Conservation (phyloP, 2,797 vertebrate genomes). For the Eutrigla gurnardus region DNA sequence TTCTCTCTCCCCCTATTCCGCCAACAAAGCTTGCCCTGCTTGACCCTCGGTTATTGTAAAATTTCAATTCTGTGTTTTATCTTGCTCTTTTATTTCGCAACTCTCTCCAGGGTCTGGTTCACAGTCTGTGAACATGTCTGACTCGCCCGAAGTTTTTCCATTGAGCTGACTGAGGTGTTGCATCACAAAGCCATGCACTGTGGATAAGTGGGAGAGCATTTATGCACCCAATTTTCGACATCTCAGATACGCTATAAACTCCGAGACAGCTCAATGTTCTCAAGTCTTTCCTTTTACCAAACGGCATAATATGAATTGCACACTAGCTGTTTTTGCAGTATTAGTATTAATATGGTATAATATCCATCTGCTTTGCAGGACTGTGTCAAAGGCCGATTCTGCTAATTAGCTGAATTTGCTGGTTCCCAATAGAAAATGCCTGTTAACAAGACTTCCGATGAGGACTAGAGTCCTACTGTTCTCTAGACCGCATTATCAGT, state of each 20-base stretch:
- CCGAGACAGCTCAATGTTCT: not conserved
- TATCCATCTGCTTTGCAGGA: not conserved
- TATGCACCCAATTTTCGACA: slow-evolving; percentile 16
- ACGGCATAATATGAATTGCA: not conserved
- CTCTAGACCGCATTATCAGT: slow-evolving; percentile 7
- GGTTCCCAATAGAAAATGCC: slow-evolving; percentile 1
- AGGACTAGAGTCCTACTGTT: not conserved
- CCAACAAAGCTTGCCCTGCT: slow-evolving; percentile 46
- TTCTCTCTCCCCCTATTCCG: not conserved
- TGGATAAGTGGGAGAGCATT: slow-evolving; percentile 30
- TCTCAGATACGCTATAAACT: slow-evolving; percentile 9
- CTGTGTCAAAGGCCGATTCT: not conserved
- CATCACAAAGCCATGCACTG: slow-evolving; percentile 61
- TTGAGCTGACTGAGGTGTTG: slow-evolving; percentile 54
- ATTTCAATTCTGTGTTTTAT: slow-evolving; percentile 65
- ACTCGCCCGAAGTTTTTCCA: slow-evolving; percentile 51
- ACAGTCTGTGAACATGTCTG: slow-evolving; percentile 55
- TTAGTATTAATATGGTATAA: too few species aligned
- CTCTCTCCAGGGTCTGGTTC: slow-evolving; percentile 58
- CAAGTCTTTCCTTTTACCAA: not conserved
- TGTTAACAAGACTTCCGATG: slow-evolving; percentile 5
- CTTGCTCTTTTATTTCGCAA: slow-evolving; percentile 42
- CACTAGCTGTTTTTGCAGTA: not conserved
- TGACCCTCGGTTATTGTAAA: slow-evolving; percentile 61
- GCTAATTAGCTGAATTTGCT: slow-evolving; percentile 2